Base-by-base conservation (phyloP, 2,888 invertebrate species). In the Mythimna impura region DNA sequence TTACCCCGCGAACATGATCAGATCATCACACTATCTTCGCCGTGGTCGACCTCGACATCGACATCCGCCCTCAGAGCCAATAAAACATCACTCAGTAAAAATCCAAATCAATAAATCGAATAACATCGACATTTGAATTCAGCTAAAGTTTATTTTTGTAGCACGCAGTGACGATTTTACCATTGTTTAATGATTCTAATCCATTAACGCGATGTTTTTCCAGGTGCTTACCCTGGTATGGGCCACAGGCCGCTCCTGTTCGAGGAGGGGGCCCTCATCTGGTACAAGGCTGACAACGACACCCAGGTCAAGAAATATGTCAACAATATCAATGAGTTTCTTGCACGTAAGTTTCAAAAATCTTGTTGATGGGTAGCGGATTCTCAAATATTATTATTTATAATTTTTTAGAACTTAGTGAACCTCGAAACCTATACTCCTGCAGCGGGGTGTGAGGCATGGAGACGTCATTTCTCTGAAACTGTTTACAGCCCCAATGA, bases 211-310 rank as follows among this genome's bases (percentile, higher is more conserved):
- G 9, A n/a, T 50, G 3, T 22, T n/a, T 43, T 90, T 93, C 7
- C 92, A 96, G 96, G 96, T 1, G 93, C 94, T 36, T 97, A 97
- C 87, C 96, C 96, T 81, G 98, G 98, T 55, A 95, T 98, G 91
- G 98, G 97, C 40, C 98, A 97, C 89, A 94, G 98, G 65, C 98
- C 98, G 0, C 94, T 97, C 0, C 86, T 96, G 60, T 93, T 94
- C 3, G 96, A 97, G 64, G 97, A 97, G 76, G 97, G 97, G 0
- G 97, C 97, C 0, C 93, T 97, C 5, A 97, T 98, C 86, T 97
- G 97, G 97, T 97, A 97, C 88, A 88, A 95, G 40, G 92, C 96
- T 0, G 92, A 95, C 52, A 97, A 97, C 86, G 80, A 89, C 0
- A 94, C 96, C 0, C 96, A 97, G 22, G 92, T 97, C 58, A 86